These are phyloP conservation scores for Pantherophis alleghaniensis DNA, from an alignment of 2,797 vertebrate genomes.

Conservation along the genomic window DNA sequence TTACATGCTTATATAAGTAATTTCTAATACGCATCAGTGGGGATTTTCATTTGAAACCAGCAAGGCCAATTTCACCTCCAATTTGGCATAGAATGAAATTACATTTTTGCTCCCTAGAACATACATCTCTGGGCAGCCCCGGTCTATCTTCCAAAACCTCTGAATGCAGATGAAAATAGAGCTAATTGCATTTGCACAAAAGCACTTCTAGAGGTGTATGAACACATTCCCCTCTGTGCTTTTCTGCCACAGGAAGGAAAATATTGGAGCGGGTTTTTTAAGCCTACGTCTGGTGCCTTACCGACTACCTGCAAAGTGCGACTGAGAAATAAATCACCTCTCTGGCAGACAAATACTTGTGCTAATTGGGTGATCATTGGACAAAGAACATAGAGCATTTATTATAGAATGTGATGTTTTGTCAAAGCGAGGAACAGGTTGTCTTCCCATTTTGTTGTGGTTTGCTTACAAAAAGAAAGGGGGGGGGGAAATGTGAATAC, in stretches of 20 bases:
- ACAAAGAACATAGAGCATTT: slow-evolving; percentile 22
- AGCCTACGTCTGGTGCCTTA: slow-evolving; percentile 31
- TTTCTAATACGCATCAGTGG: background rate
- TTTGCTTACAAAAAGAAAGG: slow-evolving; percentile 23
- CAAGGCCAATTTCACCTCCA: background rate
- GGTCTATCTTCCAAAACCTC: slow-evolving; percentile 33
- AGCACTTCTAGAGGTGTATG: background rate
- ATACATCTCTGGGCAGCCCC: slow-evolving; percentile 6
- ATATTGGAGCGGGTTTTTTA: slow-evolving; percentile 24
- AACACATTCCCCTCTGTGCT: slow-evolving; percentile 9
- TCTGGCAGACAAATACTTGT: slow-evolving; percentile 35
- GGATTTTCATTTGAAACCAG: slow-evolving; percentile 5
- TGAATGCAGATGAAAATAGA: slow-evolving; percentile 29
- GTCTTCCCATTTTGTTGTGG: slow-evolving; percentile 34
- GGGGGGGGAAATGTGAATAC: background rate
- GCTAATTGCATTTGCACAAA: slow-evolving; percentile 27
- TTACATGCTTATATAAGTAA: background rate
- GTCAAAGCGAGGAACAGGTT: slow-evolving; percentile 12
- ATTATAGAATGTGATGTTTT: slow-evolving; percentile 36
- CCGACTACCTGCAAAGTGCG: slow-evolving; percentile 37
- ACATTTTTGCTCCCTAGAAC: slow-evolving; percentile 41
- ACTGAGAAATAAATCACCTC: slow-evolving; percentile 48
- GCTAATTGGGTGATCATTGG: slow-evolving; percentile 45
- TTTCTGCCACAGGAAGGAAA: slow-evolving; percentile 18
- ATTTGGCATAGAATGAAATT: slow-evolving; percentile 4